These are phyloP conservation scores for Alfaro cultratus DNA, from an alignment of 2,797 vertebrate genomes.

Conservation along the genomic window DNA sequence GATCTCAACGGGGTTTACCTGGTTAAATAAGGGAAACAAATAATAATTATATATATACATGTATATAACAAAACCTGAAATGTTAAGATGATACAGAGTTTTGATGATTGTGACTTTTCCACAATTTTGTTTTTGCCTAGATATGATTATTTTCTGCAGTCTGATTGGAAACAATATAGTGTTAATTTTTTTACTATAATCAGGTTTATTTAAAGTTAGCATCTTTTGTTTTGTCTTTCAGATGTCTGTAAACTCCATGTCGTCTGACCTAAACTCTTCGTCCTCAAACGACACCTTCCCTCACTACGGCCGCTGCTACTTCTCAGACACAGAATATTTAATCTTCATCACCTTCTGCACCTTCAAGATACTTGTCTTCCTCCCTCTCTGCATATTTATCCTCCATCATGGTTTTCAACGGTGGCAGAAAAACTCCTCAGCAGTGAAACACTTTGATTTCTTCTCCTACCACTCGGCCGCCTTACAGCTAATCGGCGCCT, in stretches of 20 bases:
- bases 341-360: not conserved
- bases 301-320: not conserved
- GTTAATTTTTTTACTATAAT: not conserved
- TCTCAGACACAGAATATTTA: not conserved
- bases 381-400: not conserved
- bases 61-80: not conserved
- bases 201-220: not conserved
- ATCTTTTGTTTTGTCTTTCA: not conserved
- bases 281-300: not conserved
- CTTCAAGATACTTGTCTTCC: slow-evolving; percentile 10
- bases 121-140: no score
- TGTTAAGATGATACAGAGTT: not conserved
- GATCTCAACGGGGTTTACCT: no score
- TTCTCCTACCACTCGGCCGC: slow-evolving; percentile 35
- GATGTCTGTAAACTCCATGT: not conserved
- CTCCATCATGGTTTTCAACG: slow-evolving; percentile 4
- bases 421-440: not conserved
- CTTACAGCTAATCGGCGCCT: slow-evolving; percentile 15
- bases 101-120: not conserved
- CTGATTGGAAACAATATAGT: no score
- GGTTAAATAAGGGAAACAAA: no score
- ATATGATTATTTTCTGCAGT: no score
- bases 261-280: not conserved
- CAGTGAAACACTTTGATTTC: not conserved
- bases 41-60: no score